These are phyloP conservation scores for Drosophila recens DNA, from an alignment of 2,888 invertebrate genomes.

Conservation along the genomic window DNA sequence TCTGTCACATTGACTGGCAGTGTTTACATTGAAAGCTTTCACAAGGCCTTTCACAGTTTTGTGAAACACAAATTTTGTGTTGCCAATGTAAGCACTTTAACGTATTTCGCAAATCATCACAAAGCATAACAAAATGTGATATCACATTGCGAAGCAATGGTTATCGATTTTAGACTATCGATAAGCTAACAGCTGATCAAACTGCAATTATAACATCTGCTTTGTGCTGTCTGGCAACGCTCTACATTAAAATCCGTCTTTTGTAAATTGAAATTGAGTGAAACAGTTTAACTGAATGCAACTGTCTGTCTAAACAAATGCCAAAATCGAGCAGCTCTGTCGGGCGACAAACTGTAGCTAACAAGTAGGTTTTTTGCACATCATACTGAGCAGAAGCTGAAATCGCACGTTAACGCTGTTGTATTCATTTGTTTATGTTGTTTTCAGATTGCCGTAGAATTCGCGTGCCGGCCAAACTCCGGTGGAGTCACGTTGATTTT, in stretches of 20 bases:
- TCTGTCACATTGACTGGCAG: too few relatives aligned
- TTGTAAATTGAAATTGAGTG: constrained; percentile 1
- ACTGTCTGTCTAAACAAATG: constrained; percentile 16
- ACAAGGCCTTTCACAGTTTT: too few relatives aligned
- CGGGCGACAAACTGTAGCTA: background rate
- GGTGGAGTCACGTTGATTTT: constrained; percentile 8
- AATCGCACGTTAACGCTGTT: background rate
- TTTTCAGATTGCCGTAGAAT: constrained; percentile 14
- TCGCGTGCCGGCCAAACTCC: constrained; percentile 10
- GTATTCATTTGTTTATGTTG: background rate
- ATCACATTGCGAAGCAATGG: too few relatives aligned
- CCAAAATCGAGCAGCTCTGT: background rate
- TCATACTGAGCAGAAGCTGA: too few relatives aligned
- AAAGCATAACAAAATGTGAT: too few relatives aligned
- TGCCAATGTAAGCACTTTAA: too few relatives aligned
- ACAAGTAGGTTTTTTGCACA: constrained; percentile 7
- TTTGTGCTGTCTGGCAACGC: constrained; percentile 10
- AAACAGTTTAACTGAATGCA: constrained; percentile 8
- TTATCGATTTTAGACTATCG: constrained; percentile 4
- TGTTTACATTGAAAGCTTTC: too few relatives aligned
- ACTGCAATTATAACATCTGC: background rate
- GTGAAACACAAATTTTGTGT: too few relatives aligned
- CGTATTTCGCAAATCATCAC: too few relatives aligned
- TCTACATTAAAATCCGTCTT: background rate
- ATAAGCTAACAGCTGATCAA: constrained; percentile 21